phyloP scores from a whole-genome alignment of 2,113 vertebrate genomes.

The Erythrocercus mccallii region DNA sequence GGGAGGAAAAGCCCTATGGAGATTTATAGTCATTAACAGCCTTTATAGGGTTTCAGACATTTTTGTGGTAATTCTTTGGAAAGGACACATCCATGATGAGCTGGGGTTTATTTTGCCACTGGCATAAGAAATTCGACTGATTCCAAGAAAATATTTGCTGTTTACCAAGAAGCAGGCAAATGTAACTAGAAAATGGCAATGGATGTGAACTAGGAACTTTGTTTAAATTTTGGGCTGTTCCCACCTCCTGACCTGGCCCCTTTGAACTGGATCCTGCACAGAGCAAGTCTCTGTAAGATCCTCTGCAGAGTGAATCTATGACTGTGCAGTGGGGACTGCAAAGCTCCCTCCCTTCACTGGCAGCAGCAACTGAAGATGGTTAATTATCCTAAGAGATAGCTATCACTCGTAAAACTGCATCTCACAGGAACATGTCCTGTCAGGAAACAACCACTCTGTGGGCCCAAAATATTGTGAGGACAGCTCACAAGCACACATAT shows the following conservation, averaged over 20 bases:
- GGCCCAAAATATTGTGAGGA: not conserved
- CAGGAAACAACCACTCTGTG: not conserved
- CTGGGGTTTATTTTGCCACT: constrained; percentile 50
- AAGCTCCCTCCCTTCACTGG: not conserved
- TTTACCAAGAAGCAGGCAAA: constrained; percentile 6
- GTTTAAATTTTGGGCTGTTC: not conserved
- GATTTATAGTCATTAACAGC: constrained; percentile 54
- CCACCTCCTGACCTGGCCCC: not conserved
- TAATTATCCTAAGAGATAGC: not conserved
- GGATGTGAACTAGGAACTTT: not conserved
- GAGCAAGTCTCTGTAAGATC: not conserved
- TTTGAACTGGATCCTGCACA: not conserved
- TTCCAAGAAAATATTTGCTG: constrained; percentile 48
- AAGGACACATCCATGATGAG: constrained; percentile 11
- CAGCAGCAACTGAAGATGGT: not conserved
- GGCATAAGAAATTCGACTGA: constrained; percentile 1
- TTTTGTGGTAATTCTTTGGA: constrained; percentile 56
- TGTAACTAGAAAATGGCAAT: not conserved
- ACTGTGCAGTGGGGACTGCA: not conserved
- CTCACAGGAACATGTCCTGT: not conserved
- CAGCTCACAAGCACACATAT: not conserved
- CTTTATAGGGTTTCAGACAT: constrained; percentile 56
- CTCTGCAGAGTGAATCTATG: not conserved
- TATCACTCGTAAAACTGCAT: not conserved
- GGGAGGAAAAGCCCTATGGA: not conserved